Conservation (phyloP, 1,140 invertebrate genomes). For the Scaptodrosophila lebanonensis region DNA sequence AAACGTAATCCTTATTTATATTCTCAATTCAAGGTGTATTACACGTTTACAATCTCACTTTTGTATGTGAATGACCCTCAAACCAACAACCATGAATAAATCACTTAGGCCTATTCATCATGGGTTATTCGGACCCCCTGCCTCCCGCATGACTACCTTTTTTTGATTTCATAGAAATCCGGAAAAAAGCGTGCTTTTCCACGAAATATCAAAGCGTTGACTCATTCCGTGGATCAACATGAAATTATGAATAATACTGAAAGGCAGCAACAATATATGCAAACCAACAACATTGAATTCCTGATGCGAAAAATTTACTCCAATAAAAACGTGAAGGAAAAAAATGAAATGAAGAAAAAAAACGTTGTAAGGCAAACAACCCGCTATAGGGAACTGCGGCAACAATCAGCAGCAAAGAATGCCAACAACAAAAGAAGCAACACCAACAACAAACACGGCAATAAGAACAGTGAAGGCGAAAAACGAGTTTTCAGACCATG, state of each 20-base stretch:
- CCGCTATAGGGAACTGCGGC: slow-evolving; percentile 39
- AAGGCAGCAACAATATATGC: slow-evolving; percentile 56
- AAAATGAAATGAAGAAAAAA: slow-evolving; percentile 21
- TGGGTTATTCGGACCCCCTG: too few relatives aligned
- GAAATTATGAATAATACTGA: slow-evolving; percentile 20
- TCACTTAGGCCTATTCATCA: too few relatives aligned
- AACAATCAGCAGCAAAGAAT: slow-evolving; percentile 63
- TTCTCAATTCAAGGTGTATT: too few relatives aligned
- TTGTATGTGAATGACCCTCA: too few relatives aligned
- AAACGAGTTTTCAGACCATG: slow-evolving; percentile 65
- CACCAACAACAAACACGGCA: slow-evolving; percentile 23
- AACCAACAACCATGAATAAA: too few relatives aligned
- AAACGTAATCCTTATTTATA: too few relatives aligned
- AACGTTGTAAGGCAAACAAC: slow-evolving; percentile 23
- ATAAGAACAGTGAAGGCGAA: slow-evolving; percentile 45
- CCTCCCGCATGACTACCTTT: too few relatives aligned
- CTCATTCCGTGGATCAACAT: slow-evolving; percentile 26
- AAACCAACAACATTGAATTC: slow-evolving; percentile 62
- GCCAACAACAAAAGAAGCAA: slow-evolving; percentile 28
- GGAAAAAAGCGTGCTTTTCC: not conserved
- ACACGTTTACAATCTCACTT: too few relatives aligned
- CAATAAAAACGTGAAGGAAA: slow-evolving; percentile 51
- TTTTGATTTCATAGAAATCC: too few relatives aligned
- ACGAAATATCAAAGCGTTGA: slow-evolving; percentile 18
- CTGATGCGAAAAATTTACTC: slow-evolving; percentile 72